Evolutionary conservation across 2,797 vertebrate species (phyloP).

Genomic region (Phoeniculus purpureus): DNA sequence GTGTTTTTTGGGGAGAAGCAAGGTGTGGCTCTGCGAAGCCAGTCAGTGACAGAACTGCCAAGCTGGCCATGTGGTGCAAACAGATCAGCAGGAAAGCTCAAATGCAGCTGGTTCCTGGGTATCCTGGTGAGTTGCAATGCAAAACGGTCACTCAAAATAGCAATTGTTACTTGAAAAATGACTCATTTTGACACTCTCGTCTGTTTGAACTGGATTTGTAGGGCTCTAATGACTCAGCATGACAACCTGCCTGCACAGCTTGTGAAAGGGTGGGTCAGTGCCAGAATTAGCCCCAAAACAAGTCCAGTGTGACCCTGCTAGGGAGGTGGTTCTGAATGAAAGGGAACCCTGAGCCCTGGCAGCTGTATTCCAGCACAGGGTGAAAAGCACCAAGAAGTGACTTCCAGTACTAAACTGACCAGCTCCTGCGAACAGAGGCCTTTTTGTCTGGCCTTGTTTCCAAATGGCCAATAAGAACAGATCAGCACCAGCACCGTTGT

Average conservation of each 20-base stretch:
- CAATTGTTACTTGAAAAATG: conserved; percentile 18
- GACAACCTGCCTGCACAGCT: neutral
- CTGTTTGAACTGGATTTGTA: conserved; percentile 19
- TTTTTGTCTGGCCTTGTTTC: conserved; percentile 66
- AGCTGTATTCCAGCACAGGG: conserved; percentile 35
- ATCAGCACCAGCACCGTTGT: conserved; percentile 75
- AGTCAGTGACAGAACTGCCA: neutral
- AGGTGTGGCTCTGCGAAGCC: neutral
- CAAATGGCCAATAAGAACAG: conserved; percentile 59
- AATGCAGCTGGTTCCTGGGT: neutral
- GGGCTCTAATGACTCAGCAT: conserved; percentile 12
- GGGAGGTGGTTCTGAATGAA: conserved; percentile 1
- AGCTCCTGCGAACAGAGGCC: conserved; percentile 47
- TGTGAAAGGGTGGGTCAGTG: conserved; percentile 3
- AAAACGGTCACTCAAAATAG: conserved; percentile 39
- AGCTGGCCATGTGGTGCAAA: neutral
- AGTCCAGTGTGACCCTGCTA: neutral
- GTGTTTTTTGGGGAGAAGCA: neutral
- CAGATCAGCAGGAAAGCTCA: neutral
- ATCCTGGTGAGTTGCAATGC: neutral
- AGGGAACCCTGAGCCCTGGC: neutral
- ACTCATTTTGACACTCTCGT: conserved; percentile 17
- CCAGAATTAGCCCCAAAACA: conserved; percentile 12
- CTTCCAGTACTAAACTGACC: conserved; percentile 61
- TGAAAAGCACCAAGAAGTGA: conserved; percentile 71